Percentiles rank a stretch among this genome's conserved stretches.
Conservation (phyloP, 1,140 invertebrate genomes). For the Globodera ellingtonae region DNA sequence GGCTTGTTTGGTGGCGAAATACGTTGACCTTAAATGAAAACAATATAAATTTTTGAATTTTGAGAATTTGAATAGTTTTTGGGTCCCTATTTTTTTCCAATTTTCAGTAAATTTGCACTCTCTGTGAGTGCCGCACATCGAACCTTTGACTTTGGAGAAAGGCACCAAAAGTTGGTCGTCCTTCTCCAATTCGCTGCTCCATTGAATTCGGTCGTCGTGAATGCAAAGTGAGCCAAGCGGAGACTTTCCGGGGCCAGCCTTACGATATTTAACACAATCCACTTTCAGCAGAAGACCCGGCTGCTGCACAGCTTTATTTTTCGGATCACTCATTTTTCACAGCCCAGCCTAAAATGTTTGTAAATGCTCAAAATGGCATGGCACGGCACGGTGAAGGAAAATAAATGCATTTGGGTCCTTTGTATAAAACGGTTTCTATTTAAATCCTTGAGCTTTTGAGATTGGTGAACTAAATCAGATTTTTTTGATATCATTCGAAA, state of each 20-base stretch:
- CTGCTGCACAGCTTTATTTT: background rate
- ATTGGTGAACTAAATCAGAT: no score
- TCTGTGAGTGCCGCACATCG: constrained; percentile 1
- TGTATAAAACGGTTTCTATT: no score
- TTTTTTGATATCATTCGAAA: no score
- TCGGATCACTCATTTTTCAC: background rate
- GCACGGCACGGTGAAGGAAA: no score
- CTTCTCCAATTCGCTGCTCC: constrained; percentile 22
- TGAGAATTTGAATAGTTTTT: background rate
- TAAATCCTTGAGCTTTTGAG: no score
- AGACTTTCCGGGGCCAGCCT: constrained; percentile 60
- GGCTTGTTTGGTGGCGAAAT: constrained; percentile 96
- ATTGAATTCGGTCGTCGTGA: constrained; percentile 51
- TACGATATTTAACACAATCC: constrained; percentile 58
- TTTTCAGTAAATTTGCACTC: constrained; percentile 20
- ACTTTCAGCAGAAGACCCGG: constrained; percentile 39
- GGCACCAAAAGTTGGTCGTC: constrained; percentile 42
- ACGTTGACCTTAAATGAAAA: constrained; percentile 79
- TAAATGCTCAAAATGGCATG: no score
- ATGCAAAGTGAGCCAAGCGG: constrained; percentile 52
- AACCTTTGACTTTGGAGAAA: constrained; percentile 53
- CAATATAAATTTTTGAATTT: constrained; percentile 4
- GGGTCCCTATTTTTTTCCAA: constrained; percentile 9
- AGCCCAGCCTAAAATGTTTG: background rate
- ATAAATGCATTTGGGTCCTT: no score